Evolutionary conservation across 1,140 invertebrate species (phyloP), one percentile per base, ranked within the genome.

Genomic region (Ectropis grisescens): DNA sequence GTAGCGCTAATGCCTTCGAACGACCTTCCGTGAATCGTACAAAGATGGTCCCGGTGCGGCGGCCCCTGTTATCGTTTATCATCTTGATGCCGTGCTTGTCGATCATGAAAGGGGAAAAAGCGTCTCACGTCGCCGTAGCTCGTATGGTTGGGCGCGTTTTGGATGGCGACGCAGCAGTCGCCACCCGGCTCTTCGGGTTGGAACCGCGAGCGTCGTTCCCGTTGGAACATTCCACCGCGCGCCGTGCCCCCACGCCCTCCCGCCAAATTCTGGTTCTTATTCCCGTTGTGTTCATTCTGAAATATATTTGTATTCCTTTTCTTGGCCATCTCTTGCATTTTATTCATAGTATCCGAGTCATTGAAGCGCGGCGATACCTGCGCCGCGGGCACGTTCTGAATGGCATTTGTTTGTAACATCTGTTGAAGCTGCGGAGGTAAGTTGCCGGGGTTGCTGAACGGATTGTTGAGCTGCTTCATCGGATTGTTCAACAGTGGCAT

Each of bases 61-160:
- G 87, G 0, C 95, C 94, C 44, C 89, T 85, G 8, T 88, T 86
- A 48, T 95, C 91, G 57, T 90, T 93, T 5, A 94, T 88, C 47
- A 97, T 84, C 71, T 96, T 96, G 15, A 97, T 87, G 2, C 93
- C 92, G 55, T 92, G 90, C 41, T 90, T 90, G 6, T 90, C 87
- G 23, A 97, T 93, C 52, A 88, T 88, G 31, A 91, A 85, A n/a
- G 2, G 87, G 84, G 61, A 97, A 96, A 41, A 95, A 91, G 32
- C 90, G 86, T 7, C 93, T 82, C 0, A 97, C 79, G 55, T 96
- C 93, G 11, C 87, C 85, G 55, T 93, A 93, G n/a, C 85, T 87
- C 0, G 90, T 85, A 37, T 84, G 87, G 10, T 84, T 67, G 1
- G 87, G 86, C 60, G 91, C 86, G 34, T 90, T 89, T 24, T 85